A percentile compares a stretch with the other conserved stretches of the same genome.
phyloP scores from a whole-genome alignment of 2,797 vertebrate genomes.

The Silurus aristotelis region DNA sequence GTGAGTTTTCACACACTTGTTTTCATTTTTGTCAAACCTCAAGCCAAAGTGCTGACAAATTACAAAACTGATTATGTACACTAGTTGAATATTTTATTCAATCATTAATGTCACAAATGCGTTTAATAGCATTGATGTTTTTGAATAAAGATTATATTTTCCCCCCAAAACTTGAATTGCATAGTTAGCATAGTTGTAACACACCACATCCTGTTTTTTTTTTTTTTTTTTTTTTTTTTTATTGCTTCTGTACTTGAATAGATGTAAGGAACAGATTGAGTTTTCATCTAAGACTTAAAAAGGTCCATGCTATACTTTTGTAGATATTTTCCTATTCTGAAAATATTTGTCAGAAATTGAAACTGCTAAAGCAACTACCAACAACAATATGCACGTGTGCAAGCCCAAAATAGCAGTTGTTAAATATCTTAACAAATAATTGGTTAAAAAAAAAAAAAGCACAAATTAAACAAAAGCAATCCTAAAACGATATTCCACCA shows the following conservation, averaged over 20 bases:
- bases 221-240: neutral
- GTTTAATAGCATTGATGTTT: too few species aligned
- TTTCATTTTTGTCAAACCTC: neutral
- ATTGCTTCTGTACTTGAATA: neutral
- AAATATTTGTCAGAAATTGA: neutral
- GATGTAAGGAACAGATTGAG: neutral
- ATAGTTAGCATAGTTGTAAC: neutral
- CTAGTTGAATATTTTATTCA: neutral
- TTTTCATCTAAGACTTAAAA: neutral
- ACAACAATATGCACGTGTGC: too few species aligned
- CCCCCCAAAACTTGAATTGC: neutral
- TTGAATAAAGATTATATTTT: too few species aligned
- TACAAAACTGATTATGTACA: neutral
- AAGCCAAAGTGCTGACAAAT: neutral
- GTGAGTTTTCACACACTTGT: slow-evolving; percentile 74
- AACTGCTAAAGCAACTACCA: too few species aligned
- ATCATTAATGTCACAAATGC: too few species aligned
- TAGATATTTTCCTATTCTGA: neutral
- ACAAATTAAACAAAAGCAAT: too few species aligned
- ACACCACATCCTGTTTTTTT: neutral
- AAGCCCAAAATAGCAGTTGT: too few species aligned
- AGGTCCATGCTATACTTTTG: neutral
- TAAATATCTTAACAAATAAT: too few species aligned
- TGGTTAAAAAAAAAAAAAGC: too few species aligned
- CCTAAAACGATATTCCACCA: too few species aligned